Conservation (phyloP, 2,113 vertebrate genomes). For the Pelmatolapia mariae region DNA sequence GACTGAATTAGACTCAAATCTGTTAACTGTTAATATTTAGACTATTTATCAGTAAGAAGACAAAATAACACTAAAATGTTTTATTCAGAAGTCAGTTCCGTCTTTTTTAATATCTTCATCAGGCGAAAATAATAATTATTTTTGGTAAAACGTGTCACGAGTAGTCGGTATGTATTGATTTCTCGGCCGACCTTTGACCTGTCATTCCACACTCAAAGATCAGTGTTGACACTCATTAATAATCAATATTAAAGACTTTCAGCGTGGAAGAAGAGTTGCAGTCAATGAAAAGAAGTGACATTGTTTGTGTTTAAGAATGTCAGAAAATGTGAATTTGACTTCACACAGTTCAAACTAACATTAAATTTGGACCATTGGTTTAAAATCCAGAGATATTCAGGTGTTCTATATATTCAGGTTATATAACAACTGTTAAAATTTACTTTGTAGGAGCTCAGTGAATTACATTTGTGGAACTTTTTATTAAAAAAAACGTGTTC, state of each 20-base stretch:
- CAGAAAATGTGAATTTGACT: neutral
- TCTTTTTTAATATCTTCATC: neutral
- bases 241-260: neutral
- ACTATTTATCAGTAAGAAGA: neutral
- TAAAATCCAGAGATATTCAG: neutral
- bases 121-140: neutral
- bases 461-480: neutral
- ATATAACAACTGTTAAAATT: neutral
- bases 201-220: neutral
- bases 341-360: neutral
- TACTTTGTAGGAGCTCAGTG: neutral
- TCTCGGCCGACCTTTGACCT: conserved; percentile 36
- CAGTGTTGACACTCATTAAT: neutral
- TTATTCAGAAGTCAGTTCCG: neutral
- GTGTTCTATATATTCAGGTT: neutral
- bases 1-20: neutral
- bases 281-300: neutral
- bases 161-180: neutral
- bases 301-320: neutral
- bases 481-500: neutral
- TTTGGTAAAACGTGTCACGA: neutral
- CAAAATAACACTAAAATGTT: neutral
- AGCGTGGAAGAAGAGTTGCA: neutral
- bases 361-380: neutral
- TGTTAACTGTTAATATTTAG: neutral